These are phyloP conservation scores for Anhinga rufa DNA, from an alignment of 2,113 vertebrate species.

Conservation along the genomic window DNA sequence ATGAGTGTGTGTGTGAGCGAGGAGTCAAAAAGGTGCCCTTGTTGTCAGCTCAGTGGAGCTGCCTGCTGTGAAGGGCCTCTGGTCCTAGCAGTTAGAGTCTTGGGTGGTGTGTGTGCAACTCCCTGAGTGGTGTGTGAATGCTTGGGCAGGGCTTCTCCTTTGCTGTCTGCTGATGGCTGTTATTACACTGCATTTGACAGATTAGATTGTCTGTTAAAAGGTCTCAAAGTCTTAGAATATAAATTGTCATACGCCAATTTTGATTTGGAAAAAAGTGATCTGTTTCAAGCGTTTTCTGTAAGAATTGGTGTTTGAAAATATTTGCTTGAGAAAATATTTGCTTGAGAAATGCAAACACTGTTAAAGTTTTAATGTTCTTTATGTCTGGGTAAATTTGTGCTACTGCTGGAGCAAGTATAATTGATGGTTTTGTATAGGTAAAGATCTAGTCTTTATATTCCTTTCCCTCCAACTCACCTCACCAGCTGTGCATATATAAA, in stretches of 20 bases:
- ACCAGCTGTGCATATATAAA: not conserved
- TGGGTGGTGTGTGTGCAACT: too few relatives aligned
- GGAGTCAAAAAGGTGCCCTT: too few relatives aligned
- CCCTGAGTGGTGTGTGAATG: too few relatives aligned
- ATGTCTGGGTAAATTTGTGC: not conserved
- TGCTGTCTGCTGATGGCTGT: not conserved
- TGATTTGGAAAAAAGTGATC: not conserved
- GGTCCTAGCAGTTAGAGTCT: too few relatives aligned
- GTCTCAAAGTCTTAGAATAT: not conserved
- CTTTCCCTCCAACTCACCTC: not conserved
- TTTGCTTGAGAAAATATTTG: not conserved
- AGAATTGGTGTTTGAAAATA: not conserved
- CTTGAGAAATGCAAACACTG: not conserved
- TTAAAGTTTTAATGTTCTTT: not conserved
- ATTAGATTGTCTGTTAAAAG: not conserved
- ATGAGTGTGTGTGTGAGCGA: too few relatives aligned
- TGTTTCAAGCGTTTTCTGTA: not conserved
- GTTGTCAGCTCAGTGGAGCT: too few relatives aligned
- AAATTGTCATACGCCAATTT: not conserved
- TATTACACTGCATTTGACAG: not conserved
- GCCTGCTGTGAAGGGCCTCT: too few relatives aligned
- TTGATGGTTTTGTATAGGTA: not conserved
- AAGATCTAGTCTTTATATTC: not conserved
- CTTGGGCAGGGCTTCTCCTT: too few relatives aligned
- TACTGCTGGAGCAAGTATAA: not conserved